phyloP scores from a whole-genome alignment of 2,888 invertebrate species.

The Temnothorax rugatulus region DNA sequence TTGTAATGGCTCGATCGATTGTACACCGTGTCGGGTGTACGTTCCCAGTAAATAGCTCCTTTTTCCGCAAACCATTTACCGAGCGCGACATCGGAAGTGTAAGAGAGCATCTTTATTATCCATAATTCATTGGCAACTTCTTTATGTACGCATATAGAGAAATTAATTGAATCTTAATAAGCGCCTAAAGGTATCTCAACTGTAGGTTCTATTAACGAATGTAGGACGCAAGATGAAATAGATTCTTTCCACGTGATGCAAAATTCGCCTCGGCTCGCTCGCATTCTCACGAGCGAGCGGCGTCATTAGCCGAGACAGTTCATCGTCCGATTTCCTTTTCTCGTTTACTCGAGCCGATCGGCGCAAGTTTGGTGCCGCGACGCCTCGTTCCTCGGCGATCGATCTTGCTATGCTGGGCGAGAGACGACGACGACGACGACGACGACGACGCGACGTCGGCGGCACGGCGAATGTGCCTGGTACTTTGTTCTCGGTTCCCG shows the following conservation, averaged over 20 bases:
- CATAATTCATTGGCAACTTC: not conserved
- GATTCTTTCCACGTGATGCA: not conserved
- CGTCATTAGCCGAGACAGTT: constrained; percentile 65
- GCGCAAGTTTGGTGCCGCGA: constrained; percentile 41
- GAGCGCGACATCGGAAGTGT: not conserved
- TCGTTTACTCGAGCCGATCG: constrained; percentile 68
- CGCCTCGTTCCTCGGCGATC: not conserved
- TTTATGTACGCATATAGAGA: not conserved
- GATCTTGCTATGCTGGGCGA: constrained; percentile 65
- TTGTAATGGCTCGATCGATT: not conserved
- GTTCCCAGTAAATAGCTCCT: not conserved
- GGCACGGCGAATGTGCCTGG: constrained; percentile 69
- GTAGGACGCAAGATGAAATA: not conserved
- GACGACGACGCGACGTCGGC: constrained; percentile 60
- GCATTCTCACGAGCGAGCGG: constrained; percentile 19
- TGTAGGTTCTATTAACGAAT: not conserved
- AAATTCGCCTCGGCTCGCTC: constrained; percentile 1
- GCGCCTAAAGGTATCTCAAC: not conserved
- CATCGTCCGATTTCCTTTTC: constrained; percentile 66
- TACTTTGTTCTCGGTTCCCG: constrained; percentile 76
- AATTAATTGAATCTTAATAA: not conserved
- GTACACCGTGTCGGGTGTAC: constrained; percentile 9
- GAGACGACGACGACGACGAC: constrained; percentile 19
- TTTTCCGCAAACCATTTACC: not conserved
- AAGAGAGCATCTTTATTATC: not conserved